Conservation (phyloP, 2,797 vertebrate genomes). For the Argya squamiceps region DNA sequence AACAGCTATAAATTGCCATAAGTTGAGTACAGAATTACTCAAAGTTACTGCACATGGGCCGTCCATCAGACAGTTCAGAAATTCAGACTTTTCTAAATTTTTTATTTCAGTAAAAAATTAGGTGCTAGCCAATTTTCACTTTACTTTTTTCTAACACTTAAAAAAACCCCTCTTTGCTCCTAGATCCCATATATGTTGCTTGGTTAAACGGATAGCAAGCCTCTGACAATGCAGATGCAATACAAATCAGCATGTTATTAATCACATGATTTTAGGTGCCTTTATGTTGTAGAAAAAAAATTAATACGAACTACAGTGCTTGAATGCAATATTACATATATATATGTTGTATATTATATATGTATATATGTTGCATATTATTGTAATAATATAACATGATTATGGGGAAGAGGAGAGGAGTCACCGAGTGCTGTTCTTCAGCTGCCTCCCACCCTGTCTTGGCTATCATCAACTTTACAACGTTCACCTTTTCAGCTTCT, state of each 20-base stretch:
- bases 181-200: neutral
- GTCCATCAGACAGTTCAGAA: neutral
- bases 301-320: neutral
- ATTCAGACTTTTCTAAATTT: neutral
- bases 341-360: too few relatives aligned
- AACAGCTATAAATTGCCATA: neutral
- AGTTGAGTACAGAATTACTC: neutral
- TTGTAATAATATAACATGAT: neutral
- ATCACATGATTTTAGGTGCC: neutral
- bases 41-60: neutral
- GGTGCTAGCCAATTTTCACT: neutral
- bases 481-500: neutral
- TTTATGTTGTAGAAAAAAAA: neutral
- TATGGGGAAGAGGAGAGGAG: rapidly evolving
- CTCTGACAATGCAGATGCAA: neutral
- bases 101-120: neutral
- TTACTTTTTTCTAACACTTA: neutral
- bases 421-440: neutral
- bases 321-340: neutral
- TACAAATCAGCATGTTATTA: neutral
- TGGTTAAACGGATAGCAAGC: neutral
- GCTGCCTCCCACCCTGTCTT: neutral
- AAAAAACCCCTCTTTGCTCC: neutral
- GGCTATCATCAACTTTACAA: neutral
- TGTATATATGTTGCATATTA: neutral